A percentile compares a stretch with the other conserved stretches of the same genome.
Evolutionary conservation across 1,140 invertebrate species (phyloP).

Genomic region (Dolichoris vasculosae): DNA sequence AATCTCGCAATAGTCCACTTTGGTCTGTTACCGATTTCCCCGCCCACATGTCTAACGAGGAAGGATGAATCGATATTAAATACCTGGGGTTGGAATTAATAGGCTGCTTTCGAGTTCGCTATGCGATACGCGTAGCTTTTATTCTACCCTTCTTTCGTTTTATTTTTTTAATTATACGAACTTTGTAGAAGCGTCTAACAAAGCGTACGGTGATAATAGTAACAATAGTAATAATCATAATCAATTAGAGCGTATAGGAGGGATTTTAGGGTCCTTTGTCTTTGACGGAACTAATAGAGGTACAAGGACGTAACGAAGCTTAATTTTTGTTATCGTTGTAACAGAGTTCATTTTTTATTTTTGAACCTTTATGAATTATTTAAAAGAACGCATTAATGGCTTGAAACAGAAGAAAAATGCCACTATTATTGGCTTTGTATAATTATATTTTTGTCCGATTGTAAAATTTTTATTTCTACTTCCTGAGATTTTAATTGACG

Average conservation of each 20-base stretch:
- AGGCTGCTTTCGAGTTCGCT: background rate
- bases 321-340: background rate
- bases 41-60: constrained; percentile 11
- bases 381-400: background rate
- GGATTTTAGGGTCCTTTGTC: background rate
- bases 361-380: background rate
- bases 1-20: background rate
- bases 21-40: constrained; percentile 29
- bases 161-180: constrained; percentile 37
- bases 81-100: constrained; percentile 27
- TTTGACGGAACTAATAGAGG: background rate
- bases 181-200: background rate
- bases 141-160: no score
- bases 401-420: background rate
- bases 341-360: background rate
- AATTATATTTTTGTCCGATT: background rate
- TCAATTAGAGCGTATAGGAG: constrained; percentile 1
- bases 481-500: background rate
- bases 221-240: background rate
- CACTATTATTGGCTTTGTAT: background rate
- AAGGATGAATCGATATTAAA: constrained; percentile 29
- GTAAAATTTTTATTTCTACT: background rate
- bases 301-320: background rate
- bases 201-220: background rate
- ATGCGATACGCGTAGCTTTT: background rate